These are phyloP conservation scores for Bubo bubo DNA, from an alignment of 2,113 vertebrate genomes.

Conservation along the genomic window DNA sequence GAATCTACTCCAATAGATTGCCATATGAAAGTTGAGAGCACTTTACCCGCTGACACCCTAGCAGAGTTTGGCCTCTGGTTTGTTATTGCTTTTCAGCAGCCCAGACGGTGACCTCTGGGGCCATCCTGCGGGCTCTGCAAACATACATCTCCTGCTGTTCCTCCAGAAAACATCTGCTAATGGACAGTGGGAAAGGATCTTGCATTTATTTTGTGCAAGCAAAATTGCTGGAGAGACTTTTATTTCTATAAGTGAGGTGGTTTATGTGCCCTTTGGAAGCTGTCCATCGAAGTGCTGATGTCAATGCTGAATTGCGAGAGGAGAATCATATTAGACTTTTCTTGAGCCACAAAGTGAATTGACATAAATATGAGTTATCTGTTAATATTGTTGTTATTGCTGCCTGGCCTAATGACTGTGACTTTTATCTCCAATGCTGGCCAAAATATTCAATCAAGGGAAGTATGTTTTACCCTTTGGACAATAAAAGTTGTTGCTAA, in stretches of 20 bases:
- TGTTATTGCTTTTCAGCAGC: not conserved
- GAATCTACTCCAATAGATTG: not conserved
- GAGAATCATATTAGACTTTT: not conserved
- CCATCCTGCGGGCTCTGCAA: too few relatives aligned
- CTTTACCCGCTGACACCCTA: not conserved
- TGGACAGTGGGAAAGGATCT: not conserved
- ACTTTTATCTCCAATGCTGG: not conserved
- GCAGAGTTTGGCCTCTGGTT: not conserved
- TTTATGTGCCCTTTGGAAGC: constrained; percentile 9
- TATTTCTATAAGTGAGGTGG: not conserved
- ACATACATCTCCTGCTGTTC: not conserved
- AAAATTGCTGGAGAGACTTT: not conserved
- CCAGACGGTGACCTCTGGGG: accelerated
- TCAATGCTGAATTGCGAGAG: not conserved
- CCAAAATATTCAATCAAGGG: not conserved
- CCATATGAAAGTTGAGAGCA: not conserved
- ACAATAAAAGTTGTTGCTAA: not conserved
- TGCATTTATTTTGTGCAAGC: not conserved
- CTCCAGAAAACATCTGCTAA: not conserved
- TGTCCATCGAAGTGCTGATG: not conserved
- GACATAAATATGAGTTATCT: constrained; percentile 52
- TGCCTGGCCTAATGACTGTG: not conserved
- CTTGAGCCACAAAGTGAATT: not conserved
- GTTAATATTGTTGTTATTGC: constrained; percentile 17
- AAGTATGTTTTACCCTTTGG: not conserved